phyloP scores from a whole-genome alignment of 1,140 invertebrate genomes.

The Aphidius gifuensis region DNA sequence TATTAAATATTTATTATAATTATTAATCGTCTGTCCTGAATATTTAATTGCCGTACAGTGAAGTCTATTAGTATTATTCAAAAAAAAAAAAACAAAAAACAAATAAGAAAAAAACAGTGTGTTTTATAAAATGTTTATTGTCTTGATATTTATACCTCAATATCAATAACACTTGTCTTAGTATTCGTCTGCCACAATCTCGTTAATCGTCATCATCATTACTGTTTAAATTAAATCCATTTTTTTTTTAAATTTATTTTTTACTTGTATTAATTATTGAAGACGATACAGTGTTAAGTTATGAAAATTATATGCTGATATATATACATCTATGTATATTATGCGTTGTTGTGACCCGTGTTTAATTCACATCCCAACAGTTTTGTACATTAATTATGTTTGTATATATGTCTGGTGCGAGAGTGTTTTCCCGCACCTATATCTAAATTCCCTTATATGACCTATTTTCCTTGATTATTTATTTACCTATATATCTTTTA shows the following conservation, averaged over 20 bases:
- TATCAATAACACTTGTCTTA: too few species aligned
- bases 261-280: not conserved
- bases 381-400: constrained; percentile 55
- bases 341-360: constrained; percentile 79
- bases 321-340: not conserved
- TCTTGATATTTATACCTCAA: too few species aligned
- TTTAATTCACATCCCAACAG: constrained; percentile 57
- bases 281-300: constrained; percentile 28
- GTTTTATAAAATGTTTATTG: too few species aligned
- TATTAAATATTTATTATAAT: constrained; percentile 9
- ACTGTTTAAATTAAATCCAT: too few species aligned
- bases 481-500: constrained; percentile 17
- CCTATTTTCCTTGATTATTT: constrained; percentile 39
- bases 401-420: constrained; percentile 52
- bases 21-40: constrained; percentile 13
- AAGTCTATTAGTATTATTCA: constrained; percentile 3
- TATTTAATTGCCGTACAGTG: constrained; percentile 8
- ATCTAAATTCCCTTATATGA: constrained; percentile 29
- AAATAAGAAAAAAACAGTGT: too few species aligned
- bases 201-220: too few species aligned
- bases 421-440: constrained; percentile 50
- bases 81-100: too few species aligned
- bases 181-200: too few species aligned
- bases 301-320: too few species aligned
- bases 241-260: too few species aligned